Evolutionary conservation across 2,888 invertebrate genomes (phyloP), one percentile per base, ranked within the genome.

Genomic region (Megamerina dolium): DNA sequence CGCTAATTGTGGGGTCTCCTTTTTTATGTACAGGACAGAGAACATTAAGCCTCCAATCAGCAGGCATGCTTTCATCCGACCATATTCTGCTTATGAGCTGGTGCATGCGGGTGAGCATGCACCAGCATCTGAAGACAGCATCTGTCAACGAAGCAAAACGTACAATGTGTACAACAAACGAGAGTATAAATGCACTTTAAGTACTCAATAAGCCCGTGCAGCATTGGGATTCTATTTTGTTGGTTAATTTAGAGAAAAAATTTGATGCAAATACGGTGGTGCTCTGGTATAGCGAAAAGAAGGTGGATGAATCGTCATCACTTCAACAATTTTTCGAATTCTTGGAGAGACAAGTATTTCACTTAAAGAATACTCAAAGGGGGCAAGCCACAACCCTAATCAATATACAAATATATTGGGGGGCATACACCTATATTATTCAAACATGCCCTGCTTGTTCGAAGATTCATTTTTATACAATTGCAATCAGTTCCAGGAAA

Each of bases 241-340:
- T 46, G 10, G 46, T 41, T 34, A 37, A 18, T 9, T 34, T 51
- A 6, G 37, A 48, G 45, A 46, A 46, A 31, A 51, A 51, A 31
- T 36, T 50, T 9, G 46, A 51, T 13, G 13, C 17, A 6, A 48
- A 51, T 3, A 46, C 44, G 13, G 17, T 21, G 17, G 27, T 18
- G n/a, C 41, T 48, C 14, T 48, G 48, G 46, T 39, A 36, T 21
- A 30, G 46, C 26, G 38, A 41, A 3, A 43, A 27, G 14, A 46
- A 46, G 5, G 21, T 27, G 2, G 21, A 37, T n/a, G n/a, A n/a
- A n/a, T 12, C 19, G 27, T 9, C 36, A 40, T 43, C 35, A 9
- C 41, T 45, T 27, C 27, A 30, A 12, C 18, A 50, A 21, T 38
- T 50, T 27, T 21, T 45, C 16, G 45, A 47, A 1, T 45, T 50